Base-by-base conservation (phyloP, 2,797 vertebrate species). In the Synanceia verrucosa region DNA sequence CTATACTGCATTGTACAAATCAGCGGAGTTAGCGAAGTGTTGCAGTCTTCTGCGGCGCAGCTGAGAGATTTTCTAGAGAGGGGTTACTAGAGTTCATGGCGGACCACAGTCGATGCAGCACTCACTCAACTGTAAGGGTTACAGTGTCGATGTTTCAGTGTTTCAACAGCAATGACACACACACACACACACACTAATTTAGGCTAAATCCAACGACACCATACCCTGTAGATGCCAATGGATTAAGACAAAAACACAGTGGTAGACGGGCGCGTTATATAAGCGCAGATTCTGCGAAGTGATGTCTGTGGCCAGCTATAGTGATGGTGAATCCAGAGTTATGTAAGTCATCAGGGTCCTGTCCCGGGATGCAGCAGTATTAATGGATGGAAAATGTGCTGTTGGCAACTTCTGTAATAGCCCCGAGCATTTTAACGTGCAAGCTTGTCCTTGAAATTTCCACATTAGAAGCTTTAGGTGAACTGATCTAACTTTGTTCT, bases 61-160 rank as follows among this genome's bases (percentile, higher is more conserved):
- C 65, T 56, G 2, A 2, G n/a, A 67, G 23, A 26, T 34, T 62
- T 52, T 46, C 19, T 46, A 87, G 82, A 2, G 41, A 47, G 81
- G 70, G 94, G 90, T 94, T 93, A 94, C 86, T 92, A 70, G 60
- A 93, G 94, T 93, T 94, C 92, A 91, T 84, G 43, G 50, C 26
- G 78, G 57, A 73, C 28, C 67, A 60, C 63, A 43, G 60, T 81
- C 63, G 70, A 70, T 78, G 85, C 87, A 79, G 70, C 55, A 71
- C 36, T 78, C 78, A 72, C 66, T 82, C 79, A 73, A 68, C 76
- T 66, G 11, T 51, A 13, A 31, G 29, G n/a, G 26, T 6, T 58
- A 19, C 59, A 16, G 12, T 56, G 29, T 2, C 5, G 2, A 43
- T 44, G 46, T 34, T 21, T 65, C 18, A 12, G 24, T 51, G n/a